A percentile compares a stretch with the other conserved stretches of the same genome.
Conservation (phyloP, 2,797 vertebrate genomes). For the Coregonus suidteri region DNA sequence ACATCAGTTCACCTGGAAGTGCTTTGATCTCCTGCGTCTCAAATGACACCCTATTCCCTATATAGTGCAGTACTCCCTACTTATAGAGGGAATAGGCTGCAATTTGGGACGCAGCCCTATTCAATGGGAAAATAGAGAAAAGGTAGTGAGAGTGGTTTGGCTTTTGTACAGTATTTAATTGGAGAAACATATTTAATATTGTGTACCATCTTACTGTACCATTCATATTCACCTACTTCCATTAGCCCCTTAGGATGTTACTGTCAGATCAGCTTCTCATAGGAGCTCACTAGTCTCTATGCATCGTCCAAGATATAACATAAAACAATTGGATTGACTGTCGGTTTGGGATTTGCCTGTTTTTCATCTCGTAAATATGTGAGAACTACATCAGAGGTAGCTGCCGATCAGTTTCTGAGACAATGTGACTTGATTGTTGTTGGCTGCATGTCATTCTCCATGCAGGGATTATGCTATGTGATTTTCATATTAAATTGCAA, state of each 20-base stretch:
- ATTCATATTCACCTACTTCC: neutral
- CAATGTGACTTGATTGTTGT: conserved; percentile 45
- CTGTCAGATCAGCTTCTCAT: neutral
- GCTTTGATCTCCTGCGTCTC: neutral
- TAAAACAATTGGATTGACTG: neutral
- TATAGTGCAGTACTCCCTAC: neutral
- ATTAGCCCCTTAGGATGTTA: neutral
- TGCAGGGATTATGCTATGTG: conserved; percentile 35
- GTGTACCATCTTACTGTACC: neutral
- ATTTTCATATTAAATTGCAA: conserved; percentile 55
- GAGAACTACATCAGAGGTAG: conserved; percentile 29
- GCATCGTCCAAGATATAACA: neutral
- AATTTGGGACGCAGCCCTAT: neutral
- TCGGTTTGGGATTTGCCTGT: conserved; percentile 24
- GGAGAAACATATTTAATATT: neutral
- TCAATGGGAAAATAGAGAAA: neutral
- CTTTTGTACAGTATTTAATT: neutral
- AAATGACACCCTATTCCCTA: neutral
- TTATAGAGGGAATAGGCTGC: neutral
- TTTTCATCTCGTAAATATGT: neutral
- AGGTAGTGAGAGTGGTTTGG: neutral
- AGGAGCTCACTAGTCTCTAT: conserved; percentile 7
- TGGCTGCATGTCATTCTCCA: conserved; percentile 23
- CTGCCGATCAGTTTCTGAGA: conserved; percentile 31
- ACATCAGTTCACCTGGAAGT: neutral